These are phyloP conservation scores for Drosophila takahashii DNA, from an alignment of 1,140 invertebrate genomes.

Conservation along the genomic window DNA sequence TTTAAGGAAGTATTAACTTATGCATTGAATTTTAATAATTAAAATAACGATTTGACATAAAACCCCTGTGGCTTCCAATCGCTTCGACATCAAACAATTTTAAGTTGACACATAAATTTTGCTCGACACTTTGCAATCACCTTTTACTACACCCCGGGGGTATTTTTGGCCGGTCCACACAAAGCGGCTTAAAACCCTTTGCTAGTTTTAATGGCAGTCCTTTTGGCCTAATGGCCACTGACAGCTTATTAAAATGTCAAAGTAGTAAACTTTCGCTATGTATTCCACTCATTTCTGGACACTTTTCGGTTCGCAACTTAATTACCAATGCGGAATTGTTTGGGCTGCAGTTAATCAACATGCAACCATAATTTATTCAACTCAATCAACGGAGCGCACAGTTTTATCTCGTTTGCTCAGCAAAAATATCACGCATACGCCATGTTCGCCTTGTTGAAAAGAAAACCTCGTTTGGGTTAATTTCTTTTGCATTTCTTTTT, in stretches of 20 bases:
- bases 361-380: slow-evolving; percentile 72
- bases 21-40: neutral
- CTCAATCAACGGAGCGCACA: slow-evolving; percentile 60
- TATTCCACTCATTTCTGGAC: slow-evolving; percentile 13
- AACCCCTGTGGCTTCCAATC: neutral
- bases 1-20: neutral
- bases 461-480: slow-evolving; percentile 41
- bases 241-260: slow-evolving; percentile 75
- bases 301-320: slow-evolving; percentile 32
- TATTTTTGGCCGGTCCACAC: slow-evolving; percentile 6
- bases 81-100: slow-evolving; percentile 7
- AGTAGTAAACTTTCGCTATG: slow-evolving; percentile 23
- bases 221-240: slow-evolving; percentile 52
- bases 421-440: slow-evolving; percentile 65
- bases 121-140: neutral
- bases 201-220: slow-evolving; percentile 19
- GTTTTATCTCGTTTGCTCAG: slow-evolving; percentile 17
- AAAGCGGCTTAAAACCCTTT: slow-evolving; percentile 38
- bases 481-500: slow-evolving; percentile 36
- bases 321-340: slow-evolving; percentile 36
- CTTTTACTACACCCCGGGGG: slow-evolving; percentile 1
- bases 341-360: slow-evolving; percentile 64
- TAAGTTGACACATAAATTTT: slow-evolving; percentile 36
- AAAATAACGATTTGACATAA: neutral
- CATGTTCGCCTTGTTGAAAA: slow-evolving; percentile 21